Base-by-base conservation (phyloP, 92 coral and sea anemone species). In the Paragorgia papillata region DNA sequence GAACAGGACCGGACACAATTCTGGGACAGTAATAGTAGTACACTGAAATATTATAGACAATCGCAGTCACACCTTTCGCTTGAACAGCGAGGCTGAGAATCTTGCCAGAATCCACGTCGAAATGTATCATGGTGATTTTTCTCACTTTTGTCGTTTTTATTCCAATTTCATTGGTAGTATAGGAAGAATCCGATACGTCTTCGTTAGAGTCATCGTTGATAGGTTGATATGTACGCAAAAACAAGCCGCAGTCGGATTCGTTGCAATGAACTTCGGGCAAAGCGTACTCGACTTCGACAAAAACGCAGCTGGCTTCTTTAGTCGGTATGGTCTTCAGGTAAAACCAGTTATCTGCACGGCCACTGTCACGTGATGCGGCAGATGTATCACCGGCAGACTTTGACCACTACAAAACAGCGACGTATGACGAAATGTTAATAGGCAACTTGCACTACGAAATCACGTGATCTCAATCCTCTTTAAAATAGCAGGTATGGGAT, bases 11-110 rank as follows among this genome's bases (percentile, higher is more conserved):
- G 10, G 59, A 10, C 0, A 13, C 39, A 27, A 44, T 44, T 0
- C 3, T 28, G 14, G 75, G 75, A 19, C 75, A 68, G 39, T 44
- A 54, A 37, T 68, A 46, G 29, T 25, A 68, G 22, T 44, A 68
- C 10, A 68, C 40, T 13, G 24, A 25, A 12, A 68, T 15, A 12
- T 49, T 49, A 33, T 37, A 68, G 37, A 68, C 59, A 12, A 25
- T 19, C 1, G 33, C 59, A 26, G 58, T 25, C 32, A 24, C 75
- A 26, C 32, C 32, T 18, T 37, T 6, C 3, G 39, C 40, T 13
- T 25, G n/a, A 31, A 68, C 50, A 25, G 58, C 54, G 7, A 68
- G 41, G 22, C 30, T 46, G 10, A 68, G 7, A 15, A 13, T 27
- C 34, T 44, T 12, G 24, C 48, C 40, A 8, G 50, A 34, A 9